These are phyloP conservation scores for Ranitomeya variabilis DNA, from an alignment of 2,113 vertebrate genomes.

Conservation along the genomic window DNA sequence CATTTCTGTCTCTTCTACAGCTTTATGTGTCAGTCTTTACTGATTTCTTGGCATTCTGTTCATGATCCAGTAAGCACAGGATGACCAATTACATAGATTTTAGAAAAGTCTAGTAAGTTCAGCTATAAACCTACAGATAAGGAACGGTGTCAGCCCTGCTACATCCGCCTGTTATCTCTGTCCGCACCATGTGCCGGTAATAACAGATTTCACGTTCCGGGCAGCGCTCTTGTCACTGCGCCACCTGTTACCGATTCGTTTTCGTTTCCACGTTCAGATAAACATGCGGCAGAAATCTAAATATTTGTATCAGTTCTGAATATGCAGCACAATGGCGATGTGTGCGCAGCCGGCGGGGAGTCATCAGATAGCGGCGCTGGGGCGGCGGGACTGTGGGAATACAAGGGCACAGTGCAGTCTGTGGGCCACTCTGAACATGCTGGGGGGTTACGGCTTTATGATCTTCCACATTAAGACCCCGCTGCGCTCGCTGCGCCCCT, in stretches of 20 bases:
- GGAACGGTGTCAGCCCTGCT: neutral
- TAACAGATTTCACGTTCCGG: neutral
- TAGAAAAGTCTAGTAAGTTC: too few relatives aligned
- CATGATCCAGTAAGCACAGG: too few relatives aligned
- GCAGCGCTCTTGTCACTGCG: neutral
- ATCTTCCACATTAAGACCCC: neutral
- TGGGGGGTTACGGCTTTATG: neutral
- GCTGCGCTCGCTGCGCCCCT: neutral
- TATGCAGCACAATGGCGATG: neutral
- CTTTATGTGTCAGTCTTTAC: too few relatives aligned
- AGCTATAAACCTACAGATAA: neutral
- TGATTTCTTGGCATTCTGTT: too few relatives aligned
- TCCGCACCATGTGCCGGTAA: neutral
- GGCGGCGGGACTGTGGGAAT: neutral
- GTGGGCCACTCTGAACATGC: neutral
- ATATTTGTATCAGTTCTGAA: constrained; percentile 4
- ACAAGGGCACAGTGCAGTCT: neutral
- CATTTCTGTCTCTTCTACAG: too few relatives aligned
- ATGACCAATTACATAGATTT: too few relatives aligned
- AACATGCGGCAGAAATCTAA: neutral
- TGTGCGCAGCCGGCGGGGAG: neutral
- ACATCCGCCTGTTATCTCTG: neutral
- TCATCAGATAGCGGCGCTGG: neutral
- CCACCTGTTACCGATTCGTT: neutral
- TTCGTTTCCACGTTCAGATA: neutral